Percentiles rank a stretch among this genome's conserved stretches.
phyloP scores from a whole-genome alignment of 2,888 invertebrate genomes.

The Choreutis nemorana region DNA sequence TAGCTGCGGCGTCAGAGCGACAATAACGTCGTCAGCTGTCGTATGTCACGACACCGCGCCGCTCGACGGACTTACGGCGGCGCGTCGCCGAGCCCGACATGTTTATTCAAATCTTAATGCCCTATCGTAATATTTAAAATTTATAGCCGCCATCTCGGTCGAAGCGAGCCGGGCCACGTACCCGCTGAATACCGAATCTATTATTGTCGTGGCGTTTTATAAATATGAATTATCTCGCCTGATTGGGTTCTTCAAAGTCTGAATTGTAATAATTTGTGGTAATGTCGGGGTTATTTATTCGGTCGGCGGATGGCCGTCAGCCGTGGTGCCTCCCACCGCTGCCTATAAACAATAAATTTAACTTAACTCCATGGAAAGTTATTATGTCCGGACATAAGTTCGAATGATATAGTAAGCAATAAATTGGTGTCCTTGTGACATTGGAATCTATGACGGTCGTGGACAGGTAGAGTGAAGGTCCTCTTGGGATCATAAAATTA shows the following conservation, averaged over 20 bases:
- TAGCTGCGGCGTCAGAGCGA: constrained; percentile 18
- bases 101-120: constrained; percentile 57
- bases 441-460: constrained; percentile 40
- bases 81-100: constrained; percentile 26
- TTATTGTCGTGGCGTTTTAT: constrained; percentile 17
- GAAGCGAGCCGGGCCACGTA: constrained; percentile 10
- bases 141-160: constrained; percentile 26
- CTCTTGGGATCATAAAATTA: constrained; percentile 30
- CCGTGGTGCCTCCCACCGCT: constrained; percentile 15
- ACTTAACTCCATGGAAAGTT: constrained; percentile 33
- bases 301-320: constrained; percentile 13
- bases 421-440: constrained; percentile 37
- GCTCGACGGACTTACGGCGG: constrained; percentile 22
- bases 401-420: constrained; percentile 46
- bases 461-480: constrained; percentile 31
- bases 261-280: not conserved
- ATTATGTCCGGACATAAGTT: constrained; percentile 35
- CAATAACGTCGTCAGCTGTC: constrained; percentile 27
- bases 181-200: constrained; percentile 15
- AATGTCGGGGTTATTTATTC: constrained; percentile 13
- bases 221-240: constrained; percentile 18
- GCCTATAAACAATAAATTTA: constrained; percentile 37
- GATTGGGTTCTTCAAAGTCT: constrained; percentile 12
- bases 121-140: constrained; percentile 46
- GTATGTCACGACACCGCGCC: constrained; percentile 27